Base-by-base conservation (phyloP, 2,888 invertebrate genomes). In the Catocala nupta region DNA sequence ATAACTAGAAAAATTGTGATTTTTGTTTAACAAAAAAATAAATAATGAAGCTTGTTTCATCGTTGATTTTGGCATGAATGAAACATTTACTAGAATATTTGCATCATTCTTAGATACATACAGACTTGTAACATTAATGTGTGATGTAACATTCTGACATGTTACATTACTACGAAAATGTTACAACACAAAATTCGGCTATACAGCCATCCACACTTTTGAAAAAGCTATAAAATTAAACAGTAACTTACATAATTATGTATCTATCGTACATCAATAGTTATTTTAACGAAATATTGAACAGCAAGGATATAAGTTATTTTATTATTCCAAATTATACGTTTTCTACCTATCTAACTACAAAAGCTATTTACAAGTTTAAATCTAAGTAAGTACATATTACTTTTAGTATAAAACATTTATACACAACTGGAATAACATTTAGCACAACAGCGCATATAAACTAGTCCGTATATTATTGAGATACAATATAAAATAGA, bases 361-460 rank as follows among this genome's bases (percentile, higher is more conserved):
- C 68, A 71, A 68, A 80, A 81, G 78, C 77, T 75, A 76, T 81
- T 69, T 80, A 80, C 75, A 77, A 56, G 12, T 61, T 68, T 68
- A 68, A 55, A 44, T 52, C 33, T 74, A 69, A 69, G 61, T 81
- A 81, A 81, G 80, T 81, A 81, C 78, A 62, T 64, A 12, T 64
- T 64, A 49, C 12, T 55, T 62, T 64, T 49, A 64, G 55, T 65
- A 68, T 72, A 68, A 73, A 74, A 76, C 49, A 68, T 64, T 65
- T 60, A 73, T 68, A 72, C 58, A 72, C 16, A 25, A 57, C 64
- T 65, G 74, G 63, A 66, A 69, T 67, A 73, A 57, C 43, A 39
- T 65, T 68, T 47, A 60, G 64, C 66, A 71, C 63, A 55, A 55
- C 9, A 47, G 54, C 57, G 66, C 63, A 16, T 54, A 63, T 9